Evolutionary conservation across 2,888 invertebrate genomes (phyloP), one percentile per base, ranked within the genome.

Genomic region (Drosophila meridiana): DNA sequence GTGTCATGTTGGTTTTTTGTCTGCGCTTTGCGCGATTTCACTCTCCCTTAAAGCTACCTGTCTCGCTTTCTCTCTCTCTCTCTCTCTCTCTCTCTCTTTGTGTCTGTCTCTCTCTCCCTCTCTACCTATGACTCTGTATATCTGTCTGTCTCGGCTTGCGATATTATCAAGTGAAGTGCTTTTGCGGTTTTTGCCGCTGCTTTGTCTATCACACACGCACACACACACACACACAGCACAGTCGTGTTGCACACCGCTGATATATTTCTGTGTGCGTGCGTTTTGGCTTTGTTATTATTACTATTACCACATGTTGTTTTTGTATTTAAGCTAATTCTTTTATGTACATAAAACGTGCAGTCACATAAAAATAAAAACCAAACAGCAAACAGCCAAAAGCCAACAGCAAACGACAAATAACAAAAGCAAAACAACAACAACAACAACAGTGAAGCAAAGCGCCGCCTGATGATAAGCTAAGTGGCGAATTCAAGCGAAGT

Each of bases 101-200:
- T 42, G 11, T 14, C 43, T 20, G 40, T 20, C 28, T 9, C 48
- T 26, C 28, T 50, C 38, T 56, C 14, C 13, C 47, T 26, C 38
- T 43, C 45, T 42, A 13, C 20, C 20, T 20, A 20, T 20, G n/a
- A 34, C 30, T 67, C 32, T 58, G 38, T 52, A 8, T 32, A 42
- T 38, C 6, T 58, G 4, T 50, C 40, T 45, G 20, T 56, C 20
- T 48, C 32, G n/a, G 53, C 43, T 60, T 72, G 74, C 68, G 87
- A 89, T 87, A 89, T 83, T 89, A 87, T 87, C 87, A 87, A 89
- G 85, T 87, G 85, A 85, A 87, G 87, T 89, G 87, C 89, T 89
- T 82, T 77, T 83, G 87, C 76, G 87, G 89, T 82, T 85, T 74
- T 77, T 73, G 65, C 65, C 62, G 65, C 76, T 78, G 78, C 70